A percentile compares a stretch with the other conserved stretches of the same genome.
These are phyloP conservation scores for Hippocampus kuda DNA, from an alignment of 2,797 vertebrate species.

Conservation along the genomic window DNA sequence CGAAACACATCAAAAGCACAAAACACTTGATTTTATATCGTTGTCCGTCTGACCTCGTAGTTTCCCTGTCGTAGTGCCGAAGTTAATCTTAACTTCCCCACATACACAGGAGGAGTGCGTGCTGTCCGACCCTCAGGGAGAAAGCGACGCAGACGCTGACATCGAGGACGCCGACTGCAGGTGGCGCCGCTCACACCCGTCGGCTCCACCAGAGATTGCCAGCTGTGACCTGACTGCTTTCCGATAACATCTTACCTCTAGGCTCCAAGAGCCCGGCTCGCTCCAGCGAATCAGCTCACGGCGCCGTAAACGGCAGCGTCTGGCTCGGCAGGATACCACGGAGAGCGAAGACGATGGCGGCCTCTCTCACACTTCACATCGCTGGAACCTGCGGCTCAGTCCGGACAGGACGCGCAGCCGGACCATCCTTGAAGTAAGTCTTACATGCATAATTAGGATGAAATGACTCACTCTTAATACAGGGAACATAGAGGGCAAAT, in stretches of 20 bases:
- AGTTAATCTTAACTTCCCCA: background rate
- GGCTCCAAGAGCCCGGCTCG: constrained; percentile 61
- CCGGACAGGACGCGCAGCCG: constrained; percentile 62
- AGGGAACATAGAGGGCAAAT: too few relatives aligned
- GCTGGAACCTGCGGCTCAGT: constrained; percentile 70
- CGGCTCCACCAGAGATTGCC: background rate
- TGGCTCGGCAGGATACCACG: constrained; percentile 69
- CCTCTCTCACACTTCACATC: constrained; percentile 57
- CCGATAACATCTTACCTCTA: constrained; percentile 22
- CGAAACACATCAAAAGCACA: background rate
- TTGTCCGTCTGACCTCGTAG: too few relatives aligned
- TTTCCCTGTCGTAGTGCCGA: background rate
- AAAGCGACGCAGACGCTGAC: constrained; percentile 72
- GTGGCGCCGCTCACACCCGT: constrained; percentile 24
- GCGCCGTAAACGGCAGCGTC: constrained; percentile 61
- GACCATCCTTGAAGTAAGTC: constrained; percentile 65
- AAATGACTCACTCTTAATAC: background rate
- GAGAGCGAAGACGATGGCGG: constrained; percentile 74
- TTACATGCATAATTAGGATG: background rate
- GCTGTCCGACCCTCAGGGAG: constrained; percentile 68
- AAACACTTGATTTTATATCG: background rate
- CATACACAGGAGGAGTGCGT: constrained; percentile 61
- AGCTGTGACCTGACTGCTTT: background rate
- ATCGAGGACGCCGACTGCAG: constrained; percentile 73
- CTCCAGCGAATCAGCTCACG: constrained; percentile 73